A percentile compares a stretch with the other conserved stretches of the same genome.
Conservation (phyloP, 1,140 invertebrate species). For the Caligus rogercresseyi region DNA sequence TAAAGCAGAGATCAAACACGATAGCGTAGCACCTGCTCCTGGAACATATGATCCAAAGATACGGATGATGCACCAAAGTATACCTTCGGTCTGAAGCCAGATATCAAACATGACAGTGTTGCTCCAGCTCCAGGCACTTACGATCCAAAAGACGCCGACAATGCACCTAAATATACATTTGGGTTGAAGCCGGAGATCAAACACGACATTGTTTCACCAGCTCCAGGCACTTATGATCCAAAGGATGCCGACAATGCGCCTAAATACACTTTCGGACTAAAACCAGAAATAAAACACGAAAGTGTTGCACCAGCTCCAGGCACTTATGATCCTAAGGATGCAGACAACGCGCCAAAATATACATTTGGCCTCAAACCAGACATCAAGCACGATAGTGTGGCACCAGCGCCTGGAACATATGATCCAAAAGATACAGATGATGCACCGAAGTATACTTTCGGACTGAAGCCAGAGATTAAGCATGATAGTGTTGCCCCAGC, state of each 20-base stretch:
- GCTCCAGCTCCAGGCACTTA: constrained; percentile 17
- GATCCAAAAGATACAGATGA: constrained; percentile 7
- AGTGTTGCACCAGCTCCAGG: constrained; percentile 10
- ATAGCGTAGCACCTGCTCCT: constrained; percentile 9
- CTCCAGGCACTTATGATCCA: constrained; percentile 18
- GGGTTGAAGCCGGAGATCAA: constrained; percentile 15
- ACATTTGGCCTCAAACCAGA: constrained; percentile 18
- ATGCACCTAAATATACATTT: constrained; percentile 9
- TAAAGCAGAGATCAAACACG: constrained; percentile 8
- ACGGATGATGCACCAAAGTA: constrained; percentile 4
- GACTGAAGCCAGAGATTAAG: constrained; percentile 15
- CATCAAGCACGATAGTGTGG: background rate
- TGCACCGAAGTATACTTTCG: constrained; percentile 8
- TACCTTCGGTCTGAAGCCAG: constrained; percentile 14
- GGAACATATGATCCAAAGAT: constrained; percentile 18
- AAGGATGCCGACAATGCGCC: background rate
- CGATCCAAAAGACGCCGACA: constrained; percentile 3
- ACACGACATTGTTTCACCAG: constrained; percentile 2
- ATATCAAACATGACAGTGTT: constrained; percentile 1
- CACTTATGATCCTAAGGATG: constrained; percentile 17
- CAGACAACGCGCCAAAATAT: background rate
- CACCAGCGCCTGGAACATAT: constrained; percentile 16
- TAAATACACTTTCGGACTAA: constrained; percentile 14
- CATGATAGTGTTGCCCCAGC: constrained; percentile 13
- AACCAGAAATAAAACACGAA: constrained; percentile 14